phyloP scores from a whole-genome alignment of 2,888 invertebrate species.

The Thereva nobilitata region DNA sequence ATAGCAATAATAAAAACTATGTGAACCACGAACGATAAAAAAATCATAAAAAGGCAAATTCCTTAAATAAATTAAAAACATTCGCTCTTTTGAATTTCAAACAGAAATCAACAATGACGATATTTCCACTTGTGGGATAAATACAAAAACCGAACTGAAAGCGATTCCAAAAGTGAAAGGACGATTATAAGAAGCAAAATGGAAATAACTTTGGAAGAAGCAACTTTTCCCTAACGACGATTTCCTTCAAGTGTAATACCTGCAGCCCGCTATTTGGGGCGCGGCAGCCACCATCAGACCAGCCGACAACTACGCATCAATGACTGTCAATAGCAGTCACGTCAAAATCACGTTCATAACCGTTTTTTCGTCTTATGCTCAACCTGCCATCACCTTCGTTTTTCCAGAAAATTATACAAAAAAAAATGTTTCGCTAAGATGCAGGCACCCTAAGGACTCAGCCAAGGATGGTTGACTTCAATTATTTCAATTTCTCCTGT shows the following conservation, averaged over 20 bases:
- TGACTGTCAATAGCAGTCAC: constrained; percentile 30
- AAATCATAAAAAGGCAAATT: not conserved
- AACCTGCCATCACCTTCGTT: constrained; percentile 26
- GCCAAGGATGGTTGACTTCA: constrained; percentile 17
- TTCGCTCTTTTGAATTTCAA: constrained; percentile 25
- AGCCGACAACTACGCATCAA: constrained; percentile 29
- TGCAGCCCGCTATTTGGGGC: not conserved
- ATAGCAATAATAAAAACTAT: too few relatives aligned
- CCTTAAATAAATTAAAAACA: constrained; percentile 30
- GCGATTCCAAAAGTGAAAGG: constrained; percentile 7
- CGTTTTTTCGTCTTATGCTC: constrained; percentile 21
- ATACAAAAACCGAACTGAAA: constrained; percentile 7
- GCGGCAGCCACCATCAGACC: constrained; percentile 18
- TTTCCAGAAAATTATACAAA: constrained; percentile 32
- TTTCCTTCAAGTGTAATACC: constrained; percentile 26
- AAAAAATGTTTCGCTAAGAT: constrained; percentile 2
- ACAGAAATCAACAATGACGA: constrained; percentile 15
- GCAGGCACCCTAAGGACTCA: not conserved
- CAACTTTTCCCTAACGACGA: constrained; percentile 27
- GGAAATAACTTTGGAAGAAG: constrained; percentile 25
- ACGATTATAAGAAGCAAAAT: constrained; percentile 7
- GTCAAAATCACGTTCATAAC: constrained; percentile 32
- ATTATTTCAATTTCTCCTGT: constrained; percentile 40
- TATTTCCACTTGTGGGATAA: constrained; percentile 12
- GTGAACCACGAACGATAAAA: too few relatives aligned